Evolutionary conservation across 2,797 vertebrate species (phyloP), one percentile per base, ranked within the genome.

Genomic region (Mus spretus): DNA sequence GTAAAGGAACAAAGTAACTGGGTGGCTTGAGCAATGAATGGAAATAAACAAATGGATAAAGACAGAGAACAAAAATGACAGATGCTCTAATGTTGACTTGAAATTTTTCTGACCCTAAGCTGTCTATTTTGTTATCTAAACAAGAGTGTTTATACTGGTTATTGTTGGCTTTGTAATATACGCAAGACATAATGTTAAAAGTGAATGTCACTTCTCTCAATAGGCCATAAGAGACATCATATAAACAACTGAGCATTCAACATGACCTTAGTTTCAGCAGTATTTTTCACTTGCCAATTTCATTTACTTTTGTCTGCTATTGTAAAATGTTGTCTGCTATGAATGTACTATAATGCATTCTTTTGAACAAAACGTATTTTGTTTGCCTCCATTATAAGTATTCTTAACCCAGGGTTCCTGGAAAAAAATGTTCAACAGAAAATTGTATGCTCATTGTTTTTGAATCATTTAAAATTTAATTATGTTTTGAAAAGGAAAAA

Each of bases 101-200:
- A 83, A 89, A 47, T 6, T 15, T 61, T 90, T 50, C 65, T 20
- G 92, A 72, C 10, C 3, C 12, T 55, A 70, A 88, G 72, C 0
- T 77, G 50, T 34, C 84, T 82, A 82, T 91, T 93, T 95, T 72
- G 87, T 88, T 90, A 37, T 96, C 26, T 85, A 90, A 95, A 88
- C 8, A 94, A 92, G 31, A 47, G 67, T 37, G 87, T 95, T 79
- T 24, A 74, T n/a, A 72, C 22, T 82, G 3, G 50, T 55, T 96
- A 80, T 53, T 91, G 2, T 78, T 84, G 63, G 37, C n/a, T 11
- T 77, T 95, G 15, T 65, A 89, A 86, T 91, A 3, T 55, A 44
- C n/a, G 22, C 17, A 84, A 81, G 81, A 74, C 70, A 84, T 17
- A 95, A 91, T 70, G 26, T 10, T 89, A 20, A 96, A 95, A 94